Conservation (phyloP, 2,888 invertebrate species). For the Aleiodes leptofemur region DNA sequence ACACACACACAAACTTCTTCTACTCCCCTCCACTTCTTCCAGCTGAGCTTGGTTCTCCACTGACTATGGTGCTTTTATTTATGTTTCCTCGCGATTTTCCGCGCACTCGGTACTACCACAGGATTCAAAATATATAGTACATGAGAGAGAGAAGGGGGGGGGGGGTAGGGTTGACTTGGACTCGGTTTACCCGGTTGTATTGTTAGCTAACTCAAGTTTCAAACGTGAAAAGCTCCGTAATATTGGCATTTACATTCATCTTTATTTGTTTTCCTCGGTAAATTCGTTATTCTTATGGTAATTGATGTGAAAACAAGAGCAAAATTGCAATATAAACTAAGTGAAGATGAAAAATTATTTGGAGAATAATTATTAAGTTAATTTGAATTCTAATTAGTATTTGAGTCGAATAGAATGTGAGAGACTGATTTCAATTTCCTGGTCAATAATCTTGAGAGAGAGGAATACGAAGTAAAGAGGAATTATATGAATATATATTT, state of each 20-base stretch:
- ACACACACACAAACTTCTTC: background rate
- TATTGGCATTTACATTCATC: constrained; percentile 2
- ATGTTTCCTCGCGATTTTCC: constrained; percentile 31
- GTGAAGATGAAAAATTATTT: background rate
- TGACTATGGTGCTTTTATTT: constrained; percentile 15
- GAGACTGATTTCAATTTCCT: constrained; percentile 13
- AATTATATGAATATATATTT: constrained; percentile 48
- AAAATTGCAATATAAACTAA: background rate
- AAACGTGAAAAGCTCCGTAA: constrained; percentile 3
- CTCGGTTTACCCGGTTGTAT: constrained; percentile 5
- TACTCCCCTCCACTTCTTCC: constrained; percentile 3
- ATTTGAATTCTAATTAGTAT: constrained; percentile 15
- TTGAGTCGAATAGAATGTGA: background rate
- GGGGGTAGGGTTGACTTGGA: background rate
- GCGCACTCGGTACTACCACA: constrained; percentile 4
- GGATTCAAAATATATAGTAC: constrained; percentile 18
- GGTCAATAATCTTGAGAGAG: constrained; percentile 9
- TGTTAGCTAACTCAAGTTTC: background rate
- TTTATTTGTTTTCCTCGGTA: no score
- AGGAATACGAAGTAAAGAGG: constrained; percentile 9
- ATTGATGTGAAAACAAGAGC: no score
- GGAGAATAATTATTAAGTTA: background rate
- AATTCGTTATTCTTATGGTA: no score
- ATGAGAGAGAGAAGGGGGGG: background rate
- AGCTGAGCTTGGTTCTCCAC: background rate